phyloP scores from a whole-genome alignment of 1,140 invertebrate genomes.

The Bombus sibiricus region DNA sequence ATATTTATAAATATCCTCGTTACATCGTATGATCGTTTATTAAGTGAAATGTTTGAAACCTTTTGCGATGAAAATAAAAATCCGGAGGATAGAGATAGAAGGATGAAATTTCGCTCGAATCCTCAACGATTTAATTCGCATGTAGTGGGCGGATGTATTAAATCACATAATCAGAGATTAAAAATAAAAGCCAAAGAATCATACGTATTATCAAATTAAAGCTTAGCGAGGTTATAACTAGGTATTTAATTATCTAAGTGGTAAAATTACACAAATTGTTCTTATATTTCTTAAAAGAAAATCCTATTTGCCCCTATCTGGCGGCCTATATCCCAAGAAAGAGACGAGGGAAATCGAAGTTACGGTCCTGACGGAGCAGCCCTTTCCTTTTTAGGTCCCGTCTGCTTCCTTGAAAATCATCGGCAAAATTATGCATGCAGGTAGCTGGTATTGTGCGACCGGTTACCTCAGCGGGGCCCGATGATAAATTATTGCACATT shows the following conservation, averaged over 20 bases:
- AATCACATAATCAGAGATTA: no score
- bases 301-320: background rate
- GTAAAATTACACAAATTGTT: background rate
- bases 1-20: background rate
- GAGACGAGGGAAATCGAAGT: background rate
- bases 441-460: conserved; percentile 74
- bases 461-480: conserved; percentile 75
- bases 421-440: conserved; percentile 76
- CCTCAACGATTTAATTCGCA: no score
- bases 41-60: background rate
- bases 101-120: no score
- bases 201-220: no score
- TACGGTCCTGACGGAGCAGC: conserved; percentile 61
- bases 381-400: conserved; percentile 62
- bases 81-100: no score
- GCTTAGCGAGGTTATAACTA: no score
- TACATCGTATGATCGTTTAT: background rate
- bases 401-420: conserved; percentile 70
- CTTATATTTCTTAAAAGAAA: background rate
- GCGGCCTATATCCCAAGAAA: background rate
- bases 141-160: no score
- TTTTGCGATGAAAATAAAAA: no score
- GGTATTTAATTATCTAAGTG: no score
- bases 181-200: no score
- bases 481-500: conserved; percentile 81